These are phyloP conservation scores for Hemicordylus capensis DNA, from an alignment of 2,113 vertebrate genomes.

Conservation along the genomic window DNA sequence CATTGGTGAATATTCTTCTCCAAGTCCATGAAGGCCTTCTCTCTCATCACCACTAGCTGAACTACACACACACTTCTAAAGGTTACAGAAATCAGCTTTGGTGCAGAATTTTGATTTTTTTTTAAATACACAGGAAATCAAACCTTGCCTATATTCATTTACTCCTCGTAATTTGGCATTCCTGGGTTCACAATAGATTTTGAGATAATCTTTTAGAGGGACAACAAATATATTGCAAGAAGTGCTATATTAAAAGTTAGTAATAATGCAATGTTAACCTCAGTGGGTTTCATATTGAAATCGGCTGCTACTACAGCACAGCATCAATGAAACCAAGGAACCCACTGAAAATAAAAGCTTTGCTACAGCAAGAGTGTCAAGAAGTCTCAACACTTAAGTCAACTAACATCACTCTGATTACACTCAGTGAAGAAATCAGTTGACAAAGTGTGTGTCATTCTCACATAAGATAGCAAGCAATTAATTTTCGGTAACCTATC, in stretches of 20 bases:
- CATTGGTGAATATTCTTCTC: too few relatives aligned
- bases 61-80: too few relatives aligned
- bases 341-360: background rate
- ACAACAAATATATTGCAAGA: background rate
- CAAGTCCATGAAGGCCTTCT: too few relatives aligned
- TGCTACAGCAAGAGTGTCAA: background rate
- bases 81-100: background rate
- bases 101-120: background rate
- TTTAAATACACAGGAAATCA: background rate
- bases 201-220: background rate
- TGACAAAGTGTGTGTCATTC: background rate
- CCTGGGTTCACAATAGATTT: background rate
- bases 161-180: background rate
- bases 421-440: background rate
- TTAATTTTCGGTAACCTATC: background rate
- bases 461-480: slow-evolving; percentile 10
- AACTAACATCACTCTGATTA: background rate
- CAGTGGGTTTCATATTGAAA: background rate
- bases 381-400: background rate
- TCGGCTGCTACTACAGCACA: background rate
- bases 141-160: background rate
- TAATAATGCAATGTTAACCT: background rate
- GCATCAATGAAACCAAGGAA: too few relatives aligned
- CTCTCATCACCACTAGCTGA: too few relatives aligned
- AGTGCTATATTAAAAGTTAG: background rate